Conservation (phyloP, 1,140 invertebrate genomes). For the Bombus turneri region DNA sequence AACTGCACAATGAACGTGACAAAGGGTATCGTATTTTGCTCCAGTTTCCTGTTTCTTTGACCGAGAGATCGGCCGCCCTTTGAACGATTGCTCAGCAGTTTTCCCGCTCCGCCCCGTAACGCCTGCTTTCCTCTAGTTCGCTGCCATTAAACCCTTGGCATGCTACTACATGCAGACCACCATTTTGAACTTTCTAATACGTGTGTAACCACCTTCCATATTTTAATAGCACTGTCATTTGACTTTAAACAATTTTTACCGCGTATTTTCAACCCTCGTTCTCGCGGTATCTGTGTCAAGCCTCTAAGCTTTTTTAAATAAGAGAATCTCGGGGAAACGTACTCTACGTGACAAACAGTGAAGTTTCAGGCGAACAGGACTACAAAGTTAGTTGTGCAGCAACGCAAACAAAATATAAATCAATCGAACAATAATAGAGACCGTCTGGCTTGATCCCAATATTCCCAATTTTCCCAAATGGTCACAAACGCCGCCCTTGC, state of each 20-base stretch:
- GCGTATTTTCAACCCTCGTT: not conserved
- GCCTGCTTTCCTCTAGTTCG: conserved; percentile 55
- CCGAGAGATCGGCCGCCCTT: conserved; percentile 58
- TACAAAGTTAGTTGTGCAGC: conserved; percentile 30
- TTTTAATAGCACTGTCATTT: not conserved
- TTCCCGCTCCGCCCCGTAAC: conserved; percentile 79
- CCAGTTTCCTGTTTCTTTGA: conserved; percentile 1
- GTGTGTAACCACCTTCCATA: not conserved
- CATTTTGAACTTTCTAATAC: conserved; percentile 30
- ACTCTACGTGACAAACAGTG: not conserved
- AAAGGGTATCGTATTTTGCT: not conserved
- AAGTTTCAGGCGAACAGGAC: not conserved
- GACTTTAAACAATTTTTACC: not conserved
- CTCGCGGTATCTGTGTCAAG: no score
- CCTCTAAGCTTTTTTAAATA: not conserved
- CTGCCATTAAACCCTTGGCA: conserved; percentile 40
- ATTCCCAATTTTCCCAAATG: conserved; percentile 81
- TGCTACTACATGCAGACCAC: not conserved
- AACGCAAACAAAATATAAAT: conserved; percentile 81
- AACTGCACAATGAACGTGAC: not conserved
- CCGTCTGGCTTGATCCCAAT: conserved; percentile 73
- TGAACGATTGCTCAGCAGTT: conserved; percentile 78
- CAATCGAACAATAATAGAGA: conserved; percentile 78
- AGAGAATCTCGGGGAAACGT: not conserved
- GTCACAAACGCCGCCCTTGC: conserved; percentile 70